Evolutionary conservation across 2,888 invertebrate species (phyloP).

Genomic region (Hypomecis atomaria): DNA sequence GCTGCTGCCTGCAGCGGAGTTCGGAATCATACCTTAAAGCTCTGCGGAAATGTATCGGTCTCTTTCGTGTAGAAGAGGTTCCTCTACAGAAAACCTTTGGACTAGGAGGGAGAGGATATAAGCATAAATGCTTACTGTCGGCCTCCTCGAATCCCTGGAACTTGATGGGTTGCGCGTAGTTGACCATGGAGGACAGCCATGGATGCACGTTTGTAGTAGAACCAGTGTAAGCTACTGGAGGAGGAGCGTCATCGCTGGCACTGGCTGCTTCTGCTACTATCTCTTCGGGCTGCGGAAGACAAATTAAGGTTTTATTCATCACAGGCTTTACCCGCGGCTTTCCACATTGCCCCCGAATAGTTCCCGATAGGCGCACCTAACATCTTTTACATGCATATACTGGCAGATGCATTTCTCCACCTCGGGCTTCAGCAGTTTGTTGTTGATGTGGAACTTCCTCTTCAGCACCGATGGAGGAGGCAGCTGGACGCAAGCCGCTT

Average conservation of each 20-base stretch:
- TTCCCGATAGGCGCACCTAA: no score
- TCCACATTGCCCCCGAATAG: no score
- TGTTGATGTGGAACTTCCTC: conserved; percentile 84
- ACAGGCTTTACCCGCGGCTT: not conserved
- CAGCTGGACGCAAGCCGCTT: conserved; percentile 64
- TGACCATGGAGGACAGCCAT: conserved; percentile 99
- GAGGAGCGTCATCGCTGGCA: conserved; percentile 86
- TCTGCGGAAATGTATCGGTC: no score
- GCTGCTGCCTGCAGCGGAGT: no score
- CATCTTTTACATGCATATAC: no score
- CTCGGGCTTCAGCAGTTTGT: no score
- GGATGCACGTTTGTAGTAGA: conserved; percentile 99
- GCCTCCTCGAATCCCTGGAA: conserved; percentile 99
- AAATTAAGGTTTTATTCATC: not conserved
- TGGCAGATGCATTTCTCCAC: no score
- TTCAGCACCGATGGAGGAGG: conserved; percentile 96
- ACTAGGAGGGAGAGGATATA: no score
- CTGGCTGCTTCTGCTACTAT: conserved; percentile 85
- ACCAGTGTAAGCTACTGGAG: conserved; percentile 94
- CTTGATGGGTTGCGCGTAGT: conserved; percentile 99
- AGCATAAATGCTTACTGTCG: conserved; percentile 87
- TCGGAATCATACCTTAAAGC: no score
- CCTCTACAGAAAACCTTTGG: no score
- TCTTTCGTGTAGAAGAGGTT: no score
- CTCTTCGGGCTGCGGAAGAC: conserved; percentile 70